Conservation (phyloP, 64 coral and sea anemone genomes). For the Hydrozoanthus tunicans region DNA sequence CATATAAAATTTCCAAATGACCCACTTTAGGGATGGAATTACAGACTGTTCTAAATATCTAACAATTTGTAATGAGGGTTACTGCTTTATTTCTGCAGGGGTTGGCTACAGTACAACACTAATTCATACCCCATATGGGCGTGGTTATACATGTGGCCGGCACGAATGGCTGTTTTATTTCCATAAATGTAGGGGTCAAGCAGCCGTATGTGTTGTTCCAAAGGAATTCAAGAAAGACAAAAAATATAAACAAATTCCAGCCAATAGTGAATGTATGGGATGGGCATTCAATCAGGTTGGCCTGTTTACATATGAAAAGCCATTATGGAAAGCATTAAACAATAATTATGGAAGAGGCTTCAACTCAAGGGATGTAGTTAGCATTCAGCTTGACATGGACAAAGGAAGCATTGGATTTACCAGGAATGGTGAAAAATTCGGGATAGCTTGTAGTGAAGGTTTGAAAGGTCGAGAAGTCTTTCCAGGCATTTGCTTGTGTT, state of each 20-base stretch:
- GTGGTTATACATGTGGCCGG: conserved; percentile 72
- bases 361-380: conserved; percentile 78
- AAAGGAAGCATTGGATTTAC: conserved; percentile 81
- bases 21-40: too few species aligned
- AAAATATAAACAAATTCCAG: conserved; percentile 65
- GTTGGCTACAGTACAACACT: conserved; percentile 87
- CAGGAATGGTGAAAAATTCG: conserved; percentile 77
- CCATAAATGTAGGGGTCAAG: conserved; percentile 83
- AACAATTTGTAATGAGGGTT: not conserved
- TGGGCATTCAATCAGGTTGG: conserved; percentile 90
- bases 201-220: conserved; percentile 84
- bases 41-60: too few species aligned
- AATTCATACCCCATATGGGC: conserved; percentile 77
- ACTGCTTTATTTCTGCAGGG: conserved; percentile 41
- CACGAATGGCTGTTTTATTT: conserved; percentile 97
- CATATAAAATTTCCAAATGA: too few species aligned
- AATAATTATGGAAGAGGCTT: conserved; percentile 52
- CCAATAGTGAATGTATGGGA: conserved; percentile 58
- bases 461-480: conserved; percentile 79
- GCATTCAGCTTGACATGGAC: conserved; percentile 84
- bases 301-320: conserved; percentile 79
- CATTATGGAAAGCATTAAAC: conserved; percentile 71
- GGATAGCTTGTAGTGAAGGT: conserved; percentile 66
- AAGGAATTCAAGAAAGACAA: conserved; percentile 71
- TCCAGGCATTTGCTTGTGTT: conserved; percentile 78